phyloP scores from a whole-genome alignment of 2,113 vertebrate genomes.

The Corythornis madagascariensis region DNA sequence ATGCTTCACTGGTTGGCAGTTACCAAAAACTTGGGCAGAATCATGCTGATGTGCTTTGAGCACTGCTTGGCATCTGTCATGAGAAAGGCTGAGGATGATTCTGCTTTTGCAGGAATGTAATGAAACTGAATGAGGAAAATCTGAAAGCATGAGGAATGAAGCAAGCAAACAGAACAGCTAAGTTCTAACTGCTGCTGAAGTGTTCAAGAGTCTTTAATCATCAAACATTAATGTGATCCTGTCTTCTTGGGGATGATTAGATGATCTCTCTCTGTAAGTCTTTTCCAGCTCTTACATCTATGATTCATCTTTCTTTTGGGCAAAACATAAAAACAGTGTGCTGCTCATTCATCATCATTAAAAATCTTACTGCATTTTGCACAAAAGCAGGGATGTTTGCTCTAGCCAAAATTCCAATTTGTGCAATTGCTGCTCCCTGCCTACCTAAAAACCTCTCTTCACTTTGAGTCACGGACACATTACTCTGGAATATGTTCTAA shows the following conservation, averaged over 20 bases:
- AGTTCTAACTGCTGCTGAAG: background rate
- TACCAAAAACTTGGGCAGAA: slow-evolving; percentile 6
- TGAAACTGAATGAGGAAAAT: background rate
- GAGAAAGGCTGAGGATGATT: background rate
- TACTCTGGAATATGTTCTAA: background rate
- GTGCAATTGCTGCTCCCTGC: background rate
- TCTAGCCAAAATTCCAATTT: background rate
- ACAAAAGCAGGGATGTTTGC: background rate
- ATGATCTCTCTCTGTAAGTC: background rate
- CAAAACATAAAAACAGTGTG: slow-evolving; percentile 24
- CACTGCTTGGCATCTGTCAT: slow-evolving; percentile 6
- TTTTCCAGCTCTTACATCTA: slow-evolving; percentile 10
- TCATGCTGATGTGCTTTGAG: background rate
- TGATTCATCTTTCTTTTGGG: slow-evolving; percentile 24
- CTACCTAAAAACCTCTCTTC: background rate
- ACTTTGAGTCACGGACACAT: background rate
- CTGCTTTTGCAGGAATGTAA: background rate
- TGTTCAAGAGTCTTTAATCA: background rate
- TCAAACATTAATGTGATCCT: background rate
- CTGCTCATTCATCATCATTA: background rate
- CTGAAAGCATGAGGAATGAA: background rate
- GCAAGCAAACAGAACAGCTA: background rate
- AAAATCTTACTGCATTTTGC: background rate
- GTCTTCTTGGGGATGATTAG: background rate
- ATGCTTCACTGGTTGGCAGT: slow-evolving; percentile 20